Conservation (phyloP, 2,888 invertebrate genomes). For the Mythimna pallens region DNA sequence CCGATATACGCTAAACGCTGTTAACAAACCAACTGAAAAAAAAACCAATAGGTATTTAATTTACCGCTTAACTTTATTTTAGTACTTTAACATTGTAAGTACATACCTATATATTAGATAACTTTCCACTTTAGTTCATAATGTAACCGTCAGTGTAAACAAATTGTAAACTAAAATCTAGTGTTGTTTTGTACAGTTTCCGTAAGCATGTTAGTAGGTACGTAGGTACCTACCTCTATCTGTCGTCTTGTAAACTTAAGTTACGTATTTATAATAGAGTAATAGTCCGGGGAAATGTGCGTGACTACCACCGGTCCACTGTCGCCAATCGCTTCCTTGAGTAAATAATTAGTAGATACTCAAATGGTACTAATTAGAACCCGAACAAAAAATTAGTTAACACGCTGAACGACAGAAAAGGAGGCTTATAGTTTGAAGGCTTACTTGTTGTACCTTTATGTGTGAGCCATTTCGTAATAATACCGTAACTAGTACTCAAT, state of each 20-base stretch:
- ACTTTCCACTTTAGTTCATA: background rate
- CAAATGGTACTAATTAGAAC: too few relatives aligned
- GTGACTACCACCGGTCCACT: too few relatives aligned
- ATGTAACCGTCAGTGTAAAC: background rate
- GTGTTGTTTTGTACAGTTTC: conserved; percentile 14
- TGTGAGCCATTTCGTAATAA: too few relatives aligned
- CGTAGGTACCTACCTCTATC: background rate
- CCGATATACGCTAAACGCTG: background rate
- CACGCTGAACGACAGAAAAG: too few relatives aligned
- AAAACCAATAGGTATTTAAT: background rate
- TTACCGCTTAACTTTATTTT: background rate
- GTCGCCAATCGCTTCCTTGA: too few relatives aligned
- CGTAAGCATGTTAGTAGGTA: background rate
- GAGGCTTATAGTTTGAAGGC: too few relatives aligned
- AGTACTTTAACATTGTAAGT: background rate
- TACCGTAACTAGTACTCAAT: too few relatives aligned
- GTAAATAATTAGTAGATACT: too few relatives aligned
- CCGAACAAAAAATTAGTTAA: too few relatives aligned
- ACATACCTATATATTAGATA: background rate
- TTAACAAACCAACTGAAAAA: background rate
- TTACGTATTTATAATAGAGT: conserved; percentile 14
- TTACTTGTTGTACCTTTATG: too few relatives aligned
- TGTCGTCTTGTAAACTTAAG: conserved; percentile 12
- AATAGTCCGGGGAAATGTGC: background rate
- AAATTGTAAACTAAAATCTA: background rate